phyloP scores from a whole-genome alignment of 2,888 invertebrate species.

The Archips crataeganus region DNA sequence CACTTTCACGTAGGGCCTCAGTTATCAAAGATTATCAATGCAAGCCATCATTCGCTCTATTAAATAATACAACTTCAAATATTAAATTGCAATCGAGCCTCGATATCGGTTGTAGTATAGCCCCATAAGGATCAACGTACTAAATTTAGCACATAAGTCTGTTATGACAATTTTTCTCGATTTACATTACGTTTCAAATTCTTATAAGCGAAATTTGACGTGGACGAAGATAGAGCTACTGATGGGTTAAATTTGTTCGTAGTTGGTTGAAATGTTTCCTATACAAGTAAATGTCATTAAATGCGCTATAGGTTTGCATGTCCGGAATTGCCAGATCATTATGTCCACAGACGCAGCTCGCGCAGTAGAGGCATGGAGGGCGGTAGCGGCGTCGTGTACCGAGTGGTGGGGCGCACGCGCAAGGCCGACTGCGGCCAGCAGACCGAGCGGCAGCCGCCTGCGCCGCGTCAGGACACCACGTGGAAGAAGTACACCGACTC shows the following conservation, averaged over 20 bases:
- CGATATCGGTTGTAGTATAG: too few species aligned
- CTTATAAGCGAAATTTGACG: too few species aligned
- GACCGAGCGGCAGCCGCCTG: constrained; percentile 74
- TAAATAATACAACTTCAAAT: too few species aligned
- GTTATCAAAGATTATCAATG: constrained; percentile 15
- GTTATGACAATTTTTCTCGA: too few species aligned
- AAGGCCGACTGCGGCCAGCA: constrained; percentile 83
- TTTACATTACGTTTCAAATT: too few species aligned
- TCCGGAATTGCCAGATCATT: neutral
- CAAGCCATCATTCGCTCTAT: neutral
- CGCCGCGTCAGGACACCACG: constrained; percentile 80
- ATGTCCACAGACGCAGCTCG: constrained; percentile 80
- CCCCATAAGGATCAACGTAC: too few species aligned
- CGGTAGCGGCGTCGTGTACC: constrained; percentile 84
- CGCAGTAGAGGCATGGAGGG: constrained; percentile 85
- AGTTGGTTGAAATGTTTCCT: neutral
- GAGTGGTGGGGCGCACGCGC: constrained; percentile 79
- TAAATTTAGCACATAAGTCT: too few species aligned
- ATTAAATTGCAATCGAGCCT: too few species aligned
- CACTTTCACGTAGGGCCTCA: constrained; percentile 10
- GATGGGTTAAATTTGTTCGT: neutral
- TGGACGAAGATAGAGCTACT: too few species aligned
- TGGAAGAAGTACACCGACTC: constrained; percentile 89
- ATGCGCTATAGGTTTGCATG: neutral
- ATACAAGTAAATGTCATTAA: too few species aligned